Percentiles rank a stretch among this genome's conserved stretches.
Evolutionary conservation across 2,797 vertebrate species (phyloP).

Genomic region (Tragelaphus oryx): DNA sequence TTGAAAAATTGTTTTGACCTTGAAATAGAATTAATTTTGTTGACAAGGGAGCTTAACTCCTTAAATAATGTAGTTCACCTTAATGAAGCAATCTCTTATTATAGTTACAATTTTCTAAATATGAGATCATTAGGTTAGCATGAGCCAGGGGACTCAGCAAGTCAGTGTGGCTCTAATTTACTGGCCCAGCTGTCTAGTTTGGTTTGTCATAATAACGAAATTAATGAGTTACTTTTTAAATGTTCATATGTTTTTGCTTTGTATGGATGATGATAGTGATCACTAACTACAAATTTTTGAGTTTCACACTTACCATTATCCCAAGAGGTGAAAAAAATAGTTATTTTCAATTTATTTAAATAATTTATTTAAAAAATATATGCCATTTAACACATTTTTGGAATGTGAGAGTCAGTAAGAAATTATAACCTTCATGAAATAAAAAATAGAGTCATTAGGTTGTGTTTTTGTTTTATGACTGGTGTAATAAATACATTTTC

Average conservation of each 20-base stretch:
- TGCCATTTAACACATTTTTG: not conserved
- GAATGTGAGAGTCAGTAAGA: not conserved
- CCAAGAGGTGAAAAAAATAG: not conserved
- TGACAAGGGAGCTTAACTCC: not conserved
- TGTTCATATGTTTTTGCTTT: not conserved
- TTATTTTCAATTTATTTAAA: slow-evolving; percentile 4
- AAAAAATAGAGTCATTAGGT: not conserved
- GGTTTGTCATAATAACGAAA: not conserved
- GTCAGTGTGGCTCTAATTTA: not conserved
- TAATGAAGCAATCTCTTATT: not conserved
- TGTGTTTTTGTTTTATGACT: slow-evolving; percentile 2
- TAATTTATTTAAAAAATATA: not conserved
- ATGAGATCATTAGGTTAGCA: not conserved
- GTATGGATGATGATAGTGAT: not conserved
- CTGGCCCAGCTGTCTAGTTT: not conserved
- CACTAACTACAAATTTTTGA: not conserved
- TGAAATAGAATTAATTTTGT: not conserved
- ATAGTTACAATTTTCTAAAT: not conserved
- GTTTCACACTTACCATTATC: not conserved
- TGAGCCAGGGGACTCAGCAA: not conserved
- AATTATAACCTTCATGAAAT: not conserved
- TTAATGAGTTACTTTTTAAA: not conserved
- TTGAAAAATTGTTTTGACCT: not conserved
- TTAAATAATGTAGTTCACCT: not conserved
- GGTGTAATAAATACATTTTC: slow-evolving; percentile 20